Conservation (phyloP, 2,797 vertebrate genomes). For the Cuniculus paca region DNA sequence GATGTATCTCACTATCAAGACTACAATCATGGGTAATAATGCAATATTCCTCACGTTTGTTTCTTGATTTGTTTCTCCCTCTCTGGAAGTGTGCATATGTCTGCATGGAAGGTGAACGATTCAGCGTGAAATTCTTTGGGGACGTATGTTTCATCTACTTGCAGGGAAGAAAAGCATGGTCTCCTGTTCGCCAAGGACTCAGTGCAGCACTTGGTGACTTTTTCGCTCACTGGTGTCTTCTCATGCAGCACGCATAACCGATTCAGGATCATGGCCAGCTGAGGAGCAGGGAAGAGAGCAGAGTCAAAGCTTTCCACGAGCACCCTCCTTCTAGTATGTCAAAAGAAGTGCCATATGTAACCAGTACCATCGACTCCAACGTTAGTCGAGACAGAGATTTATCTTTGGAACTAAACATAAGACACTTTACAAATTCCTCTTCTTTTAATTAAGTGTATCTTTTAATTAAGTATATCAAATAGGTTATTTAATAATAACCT, state of each 20-base stretch:
- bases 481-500: too few species aligned
- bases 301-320: background rate
- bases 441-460: background rate
- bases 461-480: background rate
- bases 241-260: constrained; percentile 82
- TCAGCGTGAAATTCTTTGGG: constrained; percentile 78
- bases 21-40: background rate
- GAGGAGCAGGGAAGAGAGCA: background rate
- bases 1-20: background rate
- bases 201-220: constrained; percentile 84
- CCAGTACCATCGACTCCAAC: background rate
- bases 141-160: constrained; percentile 75
- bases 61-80: constrained; percentile 63
- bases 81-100: constrained; percentile 80
- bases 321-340: background rate
- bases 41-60: constrained; percentile 79
- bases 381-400: background rate
- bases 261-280: constrained; percentile 84
- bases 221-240: constrained; percentile 82
- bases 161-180: constrained; percentile 84
- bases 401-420: background rate
- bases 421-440: background rate
- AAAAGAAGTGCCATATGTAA: background rate
- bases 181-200: constrained; percentile 78
- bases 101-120: constrained; percentile 84